phyloP scores from a whole-genome alignment of 2,888 invertebrate genomes.

The Perizoma flavofasciatum region DNA sequence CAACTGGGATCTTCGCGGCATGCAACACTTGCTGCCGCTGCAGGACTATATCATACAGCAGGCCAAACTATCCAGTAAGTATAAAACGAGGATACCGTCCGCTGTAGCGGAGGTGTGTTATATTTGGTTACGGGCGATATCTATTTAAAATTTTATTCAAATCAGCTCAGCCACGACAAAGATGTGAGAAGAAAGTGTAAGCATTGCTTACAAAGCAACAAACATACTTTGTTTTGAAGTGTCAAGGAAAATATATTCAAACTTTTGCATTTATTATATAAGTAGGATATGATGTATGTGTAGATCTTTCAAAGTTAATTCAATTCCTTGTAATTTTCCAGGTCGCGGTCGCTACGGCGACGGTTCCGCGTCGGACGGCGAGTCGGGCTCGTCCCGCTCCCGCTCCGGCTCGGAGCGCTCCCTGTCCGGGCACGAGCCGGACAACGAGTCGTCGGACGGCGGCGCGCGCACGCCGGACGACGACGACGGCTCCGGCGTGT shows the following conservation, averaged over 20 bases:
- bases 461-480: constrained; percentile 87
- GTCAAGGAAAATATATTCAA: too few species aligned
- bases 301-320: too few species aligned
- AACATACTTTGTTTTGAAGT: too few species aligned
- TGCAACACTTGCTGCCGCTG: constrained; percentile 91
- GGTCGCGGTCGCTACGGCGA: constrained; percentile 88
- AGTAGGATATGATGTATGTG: too few species aligned
- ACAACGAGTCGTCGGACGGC: constrained; percentile 90
- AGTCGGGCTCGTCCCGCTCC: constrained; percentile 91
- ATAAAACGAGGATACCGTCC: not conserved
- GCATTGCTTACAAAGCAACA: too few species aligned
- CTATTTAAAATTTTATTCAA: too few species aligned
- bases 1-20: constrained; percentile 87
- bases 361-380: constrained; percentile 77
- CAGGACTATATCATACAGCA: constrained; percentile 96
- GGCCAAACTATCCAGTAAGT: constrained; percentile 88
- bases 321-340: constrained; percentile 38
- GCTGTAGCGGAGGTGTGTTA: too few species aligned
- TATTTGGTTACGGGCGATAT: too few species aligned
- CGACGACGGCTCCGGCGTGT: constrained; percentile 86
- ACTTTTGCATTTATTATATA: too few species aligned
- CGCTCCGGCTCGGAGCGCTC: constrained; percentile 85
- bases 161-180: too few species aligned
- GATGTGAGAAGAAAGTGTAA: too few species aligned
- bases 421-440: constrained; percentile 88